Evolutionary conservation across 2,888 invertebrate genomes (phyloP), one percentile per base, ranked within the genome.

Genomic region (Andrena flavipes): DNA sequence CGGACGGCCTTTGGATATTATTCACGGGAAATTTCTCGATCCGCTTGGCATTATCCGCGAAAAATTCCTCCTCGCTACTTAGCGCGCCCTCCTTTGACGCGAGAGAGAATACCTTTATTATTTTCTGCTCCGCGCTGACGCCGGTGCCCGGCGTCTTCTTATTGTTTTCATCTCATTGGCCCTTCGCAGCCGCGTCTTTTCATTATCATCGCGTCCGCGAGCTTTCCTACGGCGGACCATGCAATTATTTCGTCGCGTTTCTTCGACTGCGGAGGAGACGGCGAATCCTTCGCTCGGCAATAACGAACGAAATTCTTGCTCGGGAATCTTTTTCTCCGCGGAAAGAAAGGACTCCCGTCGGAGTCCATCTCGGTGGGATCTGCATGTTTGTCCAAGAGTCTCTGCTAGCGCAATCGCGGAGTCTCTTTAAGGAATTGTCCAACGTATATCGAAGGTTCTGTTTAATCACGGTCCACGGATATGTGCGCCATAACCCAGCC

Each of bases 51-150:
- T 64, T 79, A 73, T 67, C 56, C 69, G 64, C 64, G 76, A 65
- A 72, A 76, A 82, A 72, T 56, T 67, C 35, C 63, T 67, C 42
- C 60, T n/a, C 65, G 16, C 59, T 64, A n/a, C 29, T 72, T 76
- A 69, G 65, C 69, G 42, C 70, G 26, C 33, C 26, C 26, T 29
- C 56, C 65, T 73, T 70, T 67, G 82, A 82, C 42, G 42, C 42
- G 42, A 70, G 56, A 74, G 54, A 74, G 83, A 77, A 83, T 71
- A 70, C 69, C 73, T 49, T 77, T 73, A 82, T 83, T 82, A 76
- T 82, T 76, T 71, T 68, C 82, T 29, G 35, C 42, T 2, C 16
- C 20, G 0, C 7, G n/a, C 60, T 48, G 29, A 10, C 62, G 26
- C 23, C 75, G 26, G 26, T 29, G 51, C 59, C 48, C 76, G 82